Base-by-base conservation (phyloP, 2,113 vertebrate genomes). In the Eupsittula cactorum region DNA sequence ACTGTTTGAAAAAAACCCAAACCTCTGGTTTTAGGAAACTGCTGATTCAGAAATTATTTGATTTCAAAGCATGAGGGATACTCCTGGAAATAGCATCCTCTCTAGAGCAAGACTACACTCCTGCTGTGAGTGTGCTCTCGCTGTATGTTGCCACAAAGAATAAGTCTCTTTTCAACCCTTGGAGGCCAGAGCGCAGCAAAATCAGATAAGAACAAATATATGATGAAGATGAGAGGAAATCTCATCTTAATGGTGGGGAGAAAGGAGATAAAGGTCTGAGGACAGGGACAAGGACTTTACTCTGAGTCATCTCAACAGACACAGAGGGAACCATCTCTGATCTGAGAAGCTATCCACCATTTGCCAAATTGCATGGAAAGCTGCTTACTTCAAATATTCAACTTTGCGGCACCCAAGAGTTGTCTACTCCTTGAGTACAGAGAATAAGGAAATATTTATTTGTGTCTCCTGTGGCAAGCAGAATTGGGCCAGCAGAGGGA, bases 351-450 rank as follows among this genome's bases (percentile, higher is more conserved):
- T 50, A 75, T 37, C 35, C n/a, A 74, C 11, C 14, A 3, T 81
- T 53, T 49, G 19, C 14, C 10, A 62, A 41, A 50, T n/a, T 7
- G 5, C 10, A 7, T 12, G 23, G 41, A 55, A 73, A 41, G 1
- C 52, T 62, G 18, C 24, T 17, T 11, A 17, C 19, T 6, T 29
- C 59, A n/a, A 68, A 44, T 17, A 35, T 63, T 49, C 69, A 29
- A 17, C 28, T 57, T 46, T 20, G 27, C 0, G 0, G 44, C 13
- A 64, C 3, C 16, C 41, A 27, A n/a, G 14, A 29, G 14, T 67
- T 57, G 5, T 24, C 25, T 33, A 3, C 7, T 44, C 16, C 64
- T 49, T 31, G 33, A 12, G 37, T 27, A 20, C 7, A 46, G n/a
- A 7, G 21, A 44, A 25, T 6, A 29, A 37, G 47, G 14, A n/a